Evolutionary conservation across 2,797 vertebrate genomes (phyloP), one percentile per base, ranked within the genome.

Genomic region (Pteropus rufus): DNA sequence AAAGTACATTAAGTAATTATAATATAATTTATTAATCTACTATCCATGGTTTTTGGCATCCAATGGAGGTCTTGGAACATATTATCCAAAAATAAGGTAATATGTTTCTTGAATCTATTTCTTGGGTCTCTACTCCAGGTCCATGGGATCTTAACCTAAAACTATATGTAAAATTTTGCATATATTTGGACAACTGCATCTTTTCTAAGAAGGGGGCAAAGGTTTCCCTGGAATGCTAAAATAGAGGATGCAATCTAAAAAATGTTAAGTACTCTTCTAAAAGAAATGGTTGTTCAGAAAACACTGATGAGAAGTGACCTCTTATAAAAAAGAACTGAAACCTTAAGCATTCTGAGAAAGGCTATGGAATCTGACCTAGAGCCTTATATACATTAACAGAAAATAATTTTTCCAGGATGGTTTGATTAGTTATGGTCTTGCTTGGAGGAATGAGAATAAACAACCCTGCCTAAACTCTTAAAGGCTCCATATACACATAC

Each of bases 191-290:
- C 31, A 82, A 39, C 8, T 46, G 18, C 1, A 64, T 34, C 54
- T 49, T 69, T 82, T 46, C 67, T 84, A 54, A 82, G 29, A 34
- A 80, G 31, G 54, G 9, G 29, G 49, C 23, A 44, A 0, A 85
- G 12, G 15, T 39, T 81, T 77, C 41, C 67, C 3, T 72, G 34
- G 39, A 91, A 96, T 93, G 81, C 67, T 96, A 93, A 93, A 82
- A 83, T 7, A 36, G 21, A 90, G 19, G 58, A 73, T 36, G 16
- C 2, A 82, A 58, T 64, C 26, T 54, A 65, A 93, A 91, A 93
- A 70, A 36, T 62, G 34, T 76, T 80, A 85, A 73, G 29, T 56
- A 79, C 12, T 83, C 52, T 86, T 81, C 34, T 85, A 56, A 65
- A 69, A 87, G 54, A 75, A 79, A 75, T 24, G 15, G 39, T 58